Evolutionary conservation across 2,888 invertebrate species (phyloP), one percentile per base, ranked within the genome.

Genomic region (Polymixis flavicincta): DNA sequence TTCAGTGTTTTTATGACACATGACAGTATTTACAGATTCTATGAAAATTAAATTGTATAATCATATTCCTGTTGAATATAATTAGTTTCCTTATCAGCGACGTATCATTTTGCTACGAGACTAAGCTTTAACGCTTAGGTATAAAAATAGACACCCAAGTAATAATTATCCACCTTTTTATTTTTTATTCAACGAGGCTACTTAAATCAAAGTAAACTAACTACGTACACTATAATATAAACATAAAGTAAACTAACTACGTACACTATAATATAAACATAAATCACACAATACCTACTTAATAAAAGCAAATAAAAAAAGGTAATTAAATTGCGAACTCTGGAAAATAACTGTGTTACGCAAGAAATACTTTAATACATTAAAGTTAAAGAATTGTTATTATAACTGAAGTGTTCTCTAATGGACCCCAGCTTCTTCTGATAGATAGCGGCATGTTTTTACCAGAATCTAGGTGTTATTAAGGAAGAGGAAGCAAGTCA

Each of bases 401-500:
- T 71, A 79, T 63, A 71, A 83, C 72, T 71, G 25, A 78, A 68
- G 55, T 74, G 66, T 66, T 80, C 72, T 78, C 73, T 84, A 82
- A 85, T 85, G 78, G 75, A 82, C 25, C 73, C 76, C 69, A 85
- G 80, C 86, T 86, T 87, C 85, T 87, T 85, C 84, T 82, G 68
- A 74, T 45, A 60, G 67, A 78, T 80, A 80, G 87, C 80, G 85
- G 80, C 68, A 82, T 80, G 81, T 79, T 83, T 85, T 87, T 79
- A 76, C 71, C 57, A 78, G 74, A 82, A 80, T 81, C 61, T 68
- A 71, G 72, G 67, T 76, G 71, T 73, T 85, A 82, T 88, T 87
- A 87, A 84, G 88, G 86, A 88, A 89, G 82, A 89, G 88, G 87
- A 89, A 90, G 85, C 76, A 64, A 71, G 76, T 81, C 89, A 90